These are phyloP conservation scores for Ptycholaimellus sp. DNA, from an alignment of 2,888 invertebrate genomes.

Conservation along the genomic window DNA sequence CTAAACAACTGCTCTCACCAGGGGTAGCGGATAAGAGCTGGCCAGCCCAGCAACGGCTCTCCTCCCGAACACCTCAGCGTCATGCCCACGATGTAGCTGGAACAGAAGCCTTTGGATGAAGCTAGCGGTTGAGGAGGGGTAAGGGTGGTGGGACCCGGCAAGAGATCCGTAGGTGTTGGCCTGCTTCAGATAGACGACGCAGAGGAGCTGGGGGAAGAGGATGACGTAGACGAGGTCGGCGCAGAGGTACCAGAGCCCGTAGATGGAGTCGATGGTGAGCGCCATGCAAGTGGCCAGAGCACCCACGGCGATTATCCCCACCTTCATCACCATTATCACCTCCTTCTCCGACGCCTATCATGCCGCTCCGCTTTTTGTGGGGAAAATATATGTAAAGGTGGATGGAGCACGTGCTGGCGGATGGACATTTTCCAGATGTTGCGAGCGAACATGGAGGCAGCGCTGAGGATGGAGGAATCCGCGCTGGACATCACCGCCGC, in stretches of 20 bases:
- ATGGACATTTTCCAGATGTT: slow-evolving; percentile 94
- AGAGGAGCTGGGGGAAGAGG: slow-evolving; percentile 83
- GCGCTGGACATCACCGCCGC: slow-evolving; percentile 99
- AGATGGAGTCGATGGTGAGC: slow-evolving; percentile 82
- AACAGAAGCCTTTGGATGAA: neutral
- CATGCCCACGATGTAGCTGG: slow-evolving; percentile 8
- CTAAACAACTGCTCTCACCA: slow-evolving; percentile 35
- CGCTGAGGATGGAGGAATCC: slow-evolving; percentile 87
- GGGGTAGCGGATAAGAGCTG: slow-evolving; percentile 57
- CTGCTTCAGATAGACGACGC: slow-evolving; percentile 82
- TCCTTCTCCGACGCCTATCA: slow-evolving; percentile 76
- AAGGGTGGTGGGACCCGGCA: no score
- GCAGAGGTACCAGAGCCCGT: slow-evolving; percentile 82
- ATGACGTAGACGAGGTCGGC: slow-evolving; percentile 96
- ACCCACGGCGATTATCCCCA: slow-evolving; percentile 68
- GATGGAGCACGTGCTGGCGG: slow-evolving; percentile 47
- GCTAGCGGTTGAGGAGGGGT: neutral
- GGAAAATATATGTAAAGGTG: no score
- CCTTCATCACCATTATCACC: slow-evolving; percentile 63
- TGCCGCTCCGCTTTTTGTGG: no score
- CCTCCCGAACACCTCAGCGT: slow-evolving; percentile 52
- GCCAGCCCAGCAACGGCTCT: slow-evolving; percentile 52
- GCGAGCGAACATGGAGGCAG: slow-evolving; percentile 93
- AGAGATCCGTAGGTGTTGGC: slow-evolving; percentile 94
- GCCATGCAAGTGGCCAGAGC: slow-evolving; percentile 79